A percentile compares a stretch with the other conserved stretches of the same genome.
Evolutionary conservation across 2,113 vertebrate species (phyloP).

Genomic region (Eptesicus fuscus): DNA sequence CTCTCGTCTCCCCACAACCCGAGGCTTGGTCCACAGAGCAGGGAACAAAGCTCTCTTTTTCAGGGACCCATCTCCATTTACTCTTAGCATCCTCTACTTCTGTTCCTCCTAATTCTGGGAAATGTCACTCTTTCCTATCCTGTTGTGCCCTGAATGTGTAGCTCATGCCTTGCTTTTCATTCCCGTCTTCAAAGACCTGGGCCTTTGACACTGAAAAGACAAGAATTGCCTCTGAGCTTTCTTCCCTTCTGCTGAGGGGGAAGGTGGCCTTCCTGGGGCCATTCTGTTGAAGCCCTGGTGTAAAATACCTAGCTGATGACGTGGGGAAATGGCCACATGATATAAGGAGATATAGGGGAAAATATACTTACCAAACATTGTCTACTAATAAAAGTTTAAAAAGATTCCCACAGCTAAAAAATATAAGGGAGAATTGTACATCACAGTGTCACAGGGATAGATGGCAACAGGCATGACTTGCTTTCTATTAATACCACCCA

Average conservation of each 20-base stretch:
- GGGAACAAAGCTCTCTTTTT: background rate
- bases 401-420: background rate
- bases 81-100: background rate
- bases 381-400: background rate
- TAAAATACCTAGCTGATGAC: background rate
- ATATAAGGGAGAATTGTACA: background rate
- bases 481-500: background rate
- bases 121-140: background rate
- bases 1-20: background rate
- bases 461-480: background rate
- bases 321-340: background rate
- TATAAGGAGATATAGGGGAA: background rate
- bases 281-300: background rate
- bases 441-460: background rate
- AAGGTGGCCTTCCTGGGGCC: background rate
- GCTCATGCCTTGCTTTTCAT: background rate
- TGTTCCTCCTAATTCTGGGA: background rate
- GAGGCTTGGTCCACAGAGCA: background rate
- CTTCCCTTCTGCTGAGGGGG: background rate
- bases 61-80: background rate
- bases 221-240: background rate
- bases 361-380: background rate
- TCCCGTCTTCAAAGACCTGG: background rate
- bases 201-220: background rate
- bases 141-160: background rate